Conservation (phyloP, 2,888 invertebrate genomes). For the Drosophila kokeensis region DNA sequence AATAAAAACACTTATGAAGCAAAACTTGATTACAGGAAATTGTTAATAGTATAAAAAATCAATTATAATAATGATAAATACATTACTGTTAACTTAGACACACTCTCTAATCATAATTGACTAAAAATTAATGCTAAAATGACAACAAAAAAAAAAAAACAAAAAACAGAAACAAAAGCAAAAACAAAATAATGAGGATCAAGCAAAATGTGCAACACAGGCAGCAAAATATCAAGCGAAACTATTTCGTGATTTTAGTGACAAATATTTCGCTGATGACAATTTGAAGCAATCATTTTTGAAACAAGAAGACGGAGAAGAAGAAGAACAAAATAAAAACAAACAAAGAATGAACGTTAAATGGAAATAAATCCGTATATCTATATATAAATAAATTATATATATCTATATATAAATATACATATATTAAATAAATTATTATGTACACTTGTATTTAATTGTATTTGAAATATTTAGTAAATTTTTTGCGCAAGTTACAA, state of each 20-base stretch:
- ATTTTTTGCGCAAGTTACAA: constrained; percentile 81
- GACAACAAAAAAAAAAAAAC: constrained; percentile 6
- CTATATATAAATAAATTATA: constrained; percentile 67
- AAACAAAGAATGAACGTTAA: constrained; percentile 46
- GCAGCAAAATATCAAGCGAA: constrained; percentile 76
- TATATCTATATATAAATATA: constrained; percentile 67
- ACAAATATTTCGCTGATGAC: constrained; percentile 84
- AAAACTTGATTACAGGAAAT: constrained; percentile 83
- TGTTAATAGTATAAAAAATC: constrained; percentile 70
- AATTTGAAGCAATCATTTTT: constrained; percentile 84
- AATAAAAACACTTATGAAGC: constrained; percentile 72
- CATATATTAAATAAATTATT: constrained; percentile 77
- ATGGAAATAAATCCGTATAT: constrained; percentile 65
- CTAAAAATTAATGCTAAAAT: constrained; percentile 34
- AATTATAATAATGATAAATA: constrained; percentile 37
- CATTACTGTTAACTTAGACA: constrained; percentile 59
- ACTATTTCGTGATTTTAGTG: constrained; percentile 83
- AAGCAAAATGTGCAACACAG: constrained; percentile 70
- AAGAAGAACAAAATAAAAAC: constrained; percentile 24
- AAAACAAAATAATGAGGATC: constrained; percentile 56
- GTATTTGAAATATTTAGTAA: constrained; percentile 82
- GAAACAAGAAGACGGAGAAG: constrained; percentile 62
- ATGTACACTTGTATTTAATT: constrained; percentile 82
- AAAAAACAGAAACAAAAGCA: not conserved
- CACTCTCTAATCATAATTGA: constrained; percentile 48